These are phyloP conservation scores for Hemicentrotus pulcherrimus DNA, from an alignment of 35 echinoderm and acorn worm species.

Conservation along the genomic window DNA sequence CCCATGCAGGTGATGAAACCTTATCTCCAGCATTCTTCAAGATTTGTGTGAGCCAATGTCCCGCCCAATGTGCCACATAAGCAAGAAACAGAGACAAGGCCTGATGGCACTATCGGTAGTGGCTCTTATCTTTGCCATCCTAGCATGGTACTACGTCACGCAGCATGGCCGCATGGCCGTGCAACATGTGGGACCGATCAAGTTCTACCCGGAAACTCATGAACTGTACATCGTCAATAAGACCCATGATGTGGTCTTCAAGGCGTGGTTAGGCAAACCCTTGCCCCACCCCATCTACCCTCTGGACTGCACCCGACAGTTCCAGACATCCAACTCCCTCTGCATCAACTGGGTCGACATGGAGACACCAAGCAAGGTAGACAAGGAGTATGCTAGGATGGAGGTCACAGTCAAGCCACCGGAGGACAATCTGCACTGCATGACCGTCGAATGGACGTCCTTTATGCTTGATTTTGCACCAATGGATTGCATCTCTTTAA, in stretches of 20 bases:
- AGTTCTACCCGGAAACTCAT: conserved; percentile 45
- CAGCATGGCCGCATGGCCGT: conserved; percentile 68
- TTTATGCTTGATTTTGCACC: conserved; percentile 54
- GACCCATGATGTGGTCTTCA: conserved; percentile 11
- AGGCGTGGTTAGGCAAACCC: conserved; percentile 45
- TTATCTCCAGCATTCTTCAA: not conserved
- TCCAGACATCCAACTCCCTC: conserved; percentile 21
- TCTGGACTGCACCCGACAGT: conserved; percentile 41
- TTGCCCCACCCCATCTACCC: conserved; percentile 50
- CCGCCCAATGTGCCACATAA: conserved; percentile 55
- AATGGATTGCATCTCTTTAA: conserved; percentile 70
- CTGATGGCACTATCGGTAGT: conserved; percentile 65
- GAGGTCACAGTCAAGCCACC: conserved; percentile 48
- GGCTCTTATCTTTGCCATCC: conserved; percentile 68
- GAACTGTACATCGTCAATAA: conserved; percentile 47
- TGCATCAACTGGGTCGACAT: conserved; percentile 81
- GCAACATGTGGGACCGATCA: conserved; percentile 51
- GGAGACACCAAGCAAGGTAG: conserved; percentile 39
- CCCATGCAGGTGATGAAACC: not conserved
- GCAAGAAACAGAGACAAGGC: conserved; percentile 79
- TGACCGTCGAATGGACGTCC: conserved; percentile 68
- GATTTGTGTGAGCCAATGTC: not conserved
- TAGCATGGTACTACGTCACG: conserved; percentile 92
- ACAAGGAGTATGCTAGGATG: conserved; percentile 55
- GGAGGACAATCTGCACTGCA: conserved; percentile 48